Evolutionary conservation across 92 coral and sea anemone genomes (phyloP), one percentile per base, ranked within the genome.

Genomic region (Palythoa heliodiscus): DNA sequence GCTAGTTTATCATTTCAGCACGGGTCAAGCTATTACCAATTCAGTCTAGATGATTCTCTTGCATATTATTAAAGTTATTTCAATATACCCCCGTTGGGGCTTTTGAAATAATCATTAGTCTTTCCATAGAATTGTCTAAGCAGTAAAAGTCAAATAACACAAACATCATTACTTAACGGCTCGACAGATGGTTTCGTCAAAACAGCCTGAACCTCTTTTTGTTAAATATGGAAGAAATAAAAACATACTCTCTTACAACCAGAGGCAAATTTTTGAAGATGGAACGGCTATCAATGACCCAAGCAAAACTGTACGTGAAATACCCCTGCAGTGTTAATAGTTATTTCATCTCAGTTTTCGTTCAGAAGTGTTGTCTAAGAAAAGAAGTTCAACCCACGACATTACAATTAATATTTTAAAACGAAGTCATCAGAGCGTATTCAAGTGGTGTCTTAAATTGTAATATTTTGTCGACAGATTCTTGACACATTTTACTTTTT

Each of bases 11-110:
- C 5, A 20, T 47, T 54, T 24, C 11, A 58, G 14, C 67, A 15
- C 68, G 63, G 23, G 22, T 1, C 3, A 7, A 53, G 47, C n/a
- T 37, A 76, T 76, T 25, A 53, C 4, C 24, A 20, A 55, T 76
- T n/a, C 66, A 54, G 63, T 24, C 68, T 52, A 52, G 64, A 75
- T 53, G 50, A 14, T 76, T 70, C 53, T 24, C 23, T 80, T 66
- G 84, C 84, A 80, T 80, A 47, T 68, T 25, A 78, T 78, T 80
- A 64, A 80, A 66, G 74, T 80, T 80, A 80, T 80, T 37, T 67
- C 72, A 67, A 80, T 64, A 67, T 80, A 48, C 84, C 84, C 73
- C 74, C 75, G 84, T 47, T 67, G 84, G 22, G 74, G 84, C 55
- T 66, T 64, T 80, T 48, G 61, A 80, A 80, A 80, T 68, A 52